phyloP scores from a whole-genome alignment of 2,888 invertebrate species.

The Ichneumoninae sp. region DNA sequence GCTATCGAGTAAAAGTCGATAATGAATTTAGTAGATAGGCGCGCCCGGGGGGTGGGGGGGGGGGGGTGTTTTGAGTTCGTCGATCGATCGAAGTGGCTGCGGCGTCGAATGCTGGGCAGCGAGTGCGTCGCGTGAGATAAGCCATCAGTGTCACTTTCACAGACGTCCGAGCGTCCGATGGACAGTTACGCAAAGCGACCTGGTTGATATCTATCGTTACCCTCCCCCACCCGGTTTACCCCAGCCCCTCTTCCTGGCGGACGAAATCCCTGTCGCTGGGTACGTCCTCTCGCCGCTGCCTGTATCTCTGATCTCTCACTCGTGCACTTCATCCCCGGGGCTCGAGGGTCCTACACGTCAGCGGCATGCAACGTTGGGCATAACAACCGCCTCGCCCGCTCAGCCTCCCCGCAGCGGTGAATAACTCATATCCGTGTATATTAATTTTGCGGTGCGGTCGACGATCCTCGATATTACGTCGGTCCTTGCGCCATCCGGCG shows the following conservation, averaged over 20 bases:
- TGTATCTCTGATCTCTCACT: constrained; percentile 63
- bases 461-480: constrained; percentile 74
- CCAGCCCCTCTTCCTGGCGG: constrained; percentile 52
- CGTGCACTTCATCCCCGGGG: constrained; percentile 73
- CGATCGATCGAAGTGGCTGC: constrained; percentile 35
- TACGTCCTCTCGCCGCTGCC: constrained; percentile 65
- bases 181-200: constrained; percentile 80
- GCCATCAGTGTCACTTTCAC: constrained; percentile 82
- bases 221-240: not conserved
- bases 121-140: constrained; percentile 71
- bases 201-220: constrained; percentile 77
- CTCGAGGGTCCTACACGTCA: constrained; percentile 81
- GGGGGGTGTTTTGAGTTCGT: not conserved
- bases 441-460: constrained; percentile 74
- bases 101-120: constrained; percentile 19
- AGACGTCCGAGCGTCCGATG: constrained; percentile 78
- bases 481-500: constrained; percentile 68
- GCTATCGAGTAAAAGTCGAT: constrained; percentile 41
- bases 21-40: constrained; percentile 53
- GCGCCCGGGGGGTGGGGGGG: not conserved
- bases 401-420: constrained; percentile 41
- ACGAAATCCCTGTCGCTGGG: constrained; percentile 62
- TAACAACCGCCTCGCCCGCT: constrained; percentile 50
- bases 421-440: constrained; percentile 81
- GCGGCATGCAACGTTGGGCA: constrained; percentile 72